Evolutionary conservation across 2,113 vertebrate species (phyloP).

Genomic region (Dromiciops gliroides): DNA sequence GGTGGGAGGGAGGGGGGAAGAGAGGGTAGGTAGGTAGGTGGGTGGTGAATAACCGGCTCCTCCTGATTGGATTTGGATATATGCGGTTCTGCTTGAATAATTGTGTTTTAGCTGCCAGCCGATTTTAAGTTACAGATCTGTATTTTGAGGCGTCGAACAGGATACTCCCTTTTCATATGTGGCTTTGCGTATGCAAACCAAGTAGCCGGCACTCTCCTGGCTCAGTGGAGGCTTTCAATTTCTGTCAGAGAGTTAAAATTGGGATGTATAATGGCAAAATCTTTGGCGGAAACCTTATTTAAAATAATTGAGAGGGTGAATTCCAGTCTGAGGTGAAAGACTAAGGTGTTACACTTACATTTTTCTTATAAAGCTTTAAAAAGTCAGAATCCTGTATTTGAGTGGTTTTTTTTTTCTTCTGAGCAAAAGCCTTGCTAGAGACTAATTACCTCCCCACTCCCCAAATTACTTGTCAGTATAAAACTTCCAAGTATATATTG

Average conservation of each 20-base stretch:
- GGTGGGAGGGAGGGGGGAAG: constrained; percentile 55
- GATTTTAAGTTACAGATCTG: constrained; percentile 71
- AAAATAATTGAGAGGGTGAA: constrained; percentile 33
- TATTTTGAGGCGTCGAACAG: constrained; percentile 60
- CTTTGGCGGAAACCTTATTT: neutral
- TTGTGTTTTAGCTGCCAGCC: constrained; percentile 68
- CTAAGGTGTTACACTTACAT: neutral
- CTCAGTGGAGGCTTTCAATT: constrained; percentile 58
- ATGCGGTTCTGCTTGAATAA: constrained; percentile 70
- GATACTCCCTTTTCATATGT: constrained; percentile 30
- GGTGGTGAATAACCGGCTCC: constrained; percentile 17
- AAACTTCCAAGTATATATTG: constrained; percentile 26
- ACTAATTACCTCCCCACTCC: neutral
- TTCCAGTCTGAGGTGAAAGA: neutral
- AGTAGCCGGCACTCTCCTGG: constrained; percentile 46
- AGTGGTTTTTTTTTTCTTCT: constrained; percentile 11
- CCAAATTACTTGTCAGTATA: constrained; percentile 36
- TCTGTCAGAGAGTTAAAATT: constrained; percentile 28
- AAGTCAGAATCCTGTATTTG: constrained; percentile 42
- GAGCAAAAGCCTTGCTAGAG: constrained; percentile 34
- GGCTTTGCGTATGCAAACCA: constrained; percentile 59
- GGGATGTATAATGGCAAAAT: constrained; percentile 16
- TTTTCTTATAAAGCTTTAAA: neutral
- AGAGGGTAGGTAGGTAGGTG: constrained; percentile 30
- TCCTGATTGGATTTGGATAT: constrained; percentile 73